Evolutionary conservation across 2,797 vertebrate species (phyloP).

Genomic region (Triplophysa bombifrons): DNA sequence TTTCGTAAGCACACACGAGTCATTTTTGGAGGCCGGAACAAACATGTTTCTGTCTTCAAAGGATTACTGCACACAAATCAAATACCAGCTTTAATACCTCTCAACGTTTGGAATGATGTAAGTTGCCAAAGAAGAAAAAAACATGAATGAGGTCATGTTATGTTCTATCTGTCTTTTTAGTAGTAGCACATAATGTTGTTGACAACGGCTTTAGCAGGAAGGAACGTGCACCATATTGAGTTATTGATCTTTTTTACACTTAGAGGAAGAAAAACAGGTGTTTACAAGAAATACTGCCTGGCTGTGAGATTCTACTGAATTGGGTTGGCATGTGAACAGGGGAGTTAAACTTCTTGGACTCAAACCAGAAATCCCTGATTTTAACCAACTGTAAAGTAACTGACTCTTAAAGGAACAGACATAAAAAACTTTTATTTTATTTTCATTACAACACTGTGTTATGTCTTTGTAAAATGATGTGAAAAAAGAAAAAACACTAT

Average conservation of each 20-base stretch:
- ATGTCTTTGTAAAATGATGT: too few relatives aligned
- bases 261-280: constrained; percentile 31
- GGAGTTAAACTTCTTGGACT: constrained; percentile 19
- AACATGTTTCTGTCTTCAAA: constrained; percentile 33
- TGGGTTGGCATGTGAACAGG: constrained; percentile 18
- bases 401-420: constrained; percentile 49
- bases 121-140: constrained; percentile 16
- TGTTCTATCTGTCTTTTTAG: not conserved
- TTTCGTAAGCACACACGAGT: constrained; percentile 27
- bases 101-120: not conserved
- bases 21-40: constrained; percentile 33
- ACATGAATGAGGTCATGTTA: constrained; percentile 16
- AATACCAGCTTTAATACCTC: constrained; percentile 14
- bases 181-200: not conserved
- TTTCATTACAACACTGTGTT: too few relatives aligned
- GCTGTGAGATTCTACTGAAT: constrained; percentile 4
- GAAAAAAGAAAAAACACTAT: too few relatives aligned
- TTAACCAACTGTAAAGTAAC: constrained; percentile 32
- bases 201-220: constrained; percentile 6
- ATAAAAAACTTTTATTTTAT: not conserved
- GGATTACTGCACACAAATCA: constrained; percentile 9
- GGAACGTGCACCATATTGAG: not conserved
- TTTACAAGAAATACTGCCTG: constrained; percentile 10
- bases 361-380: constrained; percentile 10
- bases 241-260: constrained; percentile 28